Percentiles rank a stretch among this genome's conserved stretches.
Evolutionary conservation across 2,888 invertebrate genomes (phyloP).

Genomic region (Sinopyrophorus schimmeli): DNA sequence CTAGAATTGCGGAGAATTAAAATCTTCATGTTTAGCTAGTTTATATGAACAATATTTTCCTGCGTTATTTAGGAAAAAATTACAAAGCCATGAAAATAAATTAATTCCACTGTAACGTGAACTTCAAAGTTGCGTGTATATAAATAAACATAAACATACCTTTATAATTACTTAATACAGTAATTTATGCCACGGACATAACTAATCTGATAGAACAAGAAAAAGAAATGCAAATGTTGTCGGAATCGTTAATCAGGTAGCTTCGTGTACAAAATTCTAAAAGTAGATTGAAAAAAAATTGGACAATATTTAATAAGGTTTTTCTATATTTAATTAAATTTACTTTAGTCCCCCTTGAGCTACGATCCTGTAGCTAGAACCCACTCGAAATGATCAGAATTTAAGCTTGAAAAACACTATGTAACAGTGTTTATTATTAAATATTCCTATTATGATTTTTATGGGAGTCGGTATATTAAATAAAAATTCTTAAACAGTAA

Average conservation of each 20-base stretch:
- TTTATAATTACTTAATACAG: constrained; percentile 42
- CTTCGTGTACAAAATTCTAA: constrained; percentile 10
- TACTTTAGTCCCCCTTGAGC: no score
- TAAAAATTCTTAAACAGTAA: no score
- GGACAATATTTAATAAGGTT: no score
- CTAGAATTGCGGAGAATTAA: constrained; percentile 6
- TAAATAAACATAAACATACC: constrained; percentile 40
- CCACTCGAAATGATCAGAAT: no score
- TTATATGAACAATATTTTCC: constrained; percentile 19
- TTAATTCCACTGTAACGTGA: constrained; percentile 31
- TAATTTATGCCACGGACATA: constrained; percentile 37
- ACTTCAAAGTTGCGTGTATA: constrained; percentile 38
- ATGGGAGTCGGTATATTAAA: no score
- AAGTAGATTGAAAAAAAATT: no score
- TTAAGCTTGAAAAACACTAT: no score
- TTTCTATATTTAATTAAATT: no score
- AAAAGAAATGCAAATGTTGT: constrained; percentile 31
- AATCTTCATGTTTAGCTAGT: constrained; percentile 5
- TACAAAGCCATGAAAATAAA: constrained; percentile 32
- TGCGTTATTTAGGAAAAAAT: constrained; percentile 30
- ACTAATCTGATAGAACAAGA: constrained; percentile 31
- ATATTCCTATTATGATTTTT: no score
- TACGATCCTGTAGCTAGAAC: no score
- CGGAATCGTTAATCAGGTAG: constrained; percentile 26
- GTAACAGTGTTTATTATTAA: no score